Base-by-base conservation (phyloP, 2,113 vertebrate species). In the Monopterus albus region DNA sequence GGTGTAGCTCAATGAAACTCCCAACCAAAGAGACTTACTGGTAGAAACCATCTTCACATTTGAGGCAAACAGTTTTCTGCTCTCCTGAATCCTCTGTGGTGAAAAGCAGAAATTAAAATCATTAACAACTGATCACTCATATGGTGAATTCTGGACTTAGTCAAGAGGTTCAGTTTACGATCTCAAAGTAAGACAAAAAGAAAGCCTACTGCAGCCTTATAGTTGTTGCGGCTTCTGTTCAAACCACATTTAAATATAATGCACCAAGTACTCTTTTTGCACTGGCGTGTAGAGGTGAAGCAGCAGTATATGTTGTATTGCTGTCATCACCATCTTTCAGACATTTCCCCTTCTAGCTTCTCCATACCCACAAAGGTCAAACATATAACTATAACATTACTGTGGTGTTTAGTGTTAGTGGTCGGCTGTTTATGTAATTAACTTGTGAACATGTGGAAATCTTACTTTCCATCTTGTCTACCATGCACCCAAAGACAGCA, bases 11-110 rank as follows among this genome's bases (percentile, higher is more conserved):
- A 25, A 12, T 28, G 14, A 58, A 25, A 28, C 2, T 29, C 3
- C 57, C 8, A n/a, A 17, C 2, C 2, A 3, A 40, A 7, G 31
- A 69, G 6, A 76, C 91, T 88, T 79, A 93, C 92, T 86, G 71
- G 79, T 91, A 94, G 73, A 82, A 92, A 12, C 59, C 65, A 0
- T 81, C 69, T 70, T 86, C 87, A 91, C 92, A 94, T 70, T 79
- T 65, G 21, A 88, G 33, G 63, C 92, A 92, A 31, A 86, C 50
- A 6, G 86, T 88, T 65, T 23, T 17, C 79, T 66, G 25, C 18
- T 80, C 75, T 33, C 7, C 25, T 49, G 79, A 60, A 61, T 78
- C 69, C n/a, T 49, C 90, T 91, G 76, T 55, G 25, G 59, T n/a
- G 28, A 68, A 73, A 21, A 83, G 47, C 39, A 77, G 23, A 79